Base-by-base conservation (phyloP, 2,797 vertebrate genomes). In the Mormyrus hasselquistii region DNA sequence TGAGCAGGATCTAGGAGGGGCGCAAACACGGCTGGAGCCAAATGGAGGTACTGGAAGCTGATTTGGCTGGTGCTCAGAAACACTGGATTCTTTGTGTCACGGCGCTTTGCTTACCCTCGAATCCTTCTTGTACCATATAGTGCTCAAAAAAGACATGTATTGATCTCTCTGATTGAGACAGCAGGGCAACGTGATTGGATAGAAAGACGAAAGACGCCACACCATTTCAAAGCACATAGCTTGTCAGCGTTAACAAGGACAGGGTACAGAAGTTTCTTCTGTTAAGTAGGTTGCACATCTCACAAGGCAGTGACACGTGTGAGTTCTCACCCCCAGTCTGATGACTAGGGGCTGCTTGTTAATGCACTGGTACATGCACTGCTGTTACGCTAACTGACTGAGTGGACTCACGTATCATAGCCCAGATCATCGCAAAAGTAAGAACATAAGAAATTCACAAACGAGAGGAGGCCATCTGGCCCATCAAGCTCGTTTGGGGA, bases 101-200 rank as follows among this genome's bases (percentile, higher is more conserved):
- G 73, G 16, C 10, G 3, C 10, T 55, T 50, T 59, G 29, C 62
- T 84, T 22, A 25, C 59, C 38, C 41, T 29, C 38, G n/a, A 53
- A 44, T 88, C 62, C 44, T 41, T 25, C 50, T 55, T 44, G 16
- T 85, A 34, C 82, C 41, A 34, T 44, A 9, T 44, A n/a, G 12
- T 38, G 4, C 12, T 29, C 19, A 29, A 91, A 93, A 91, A 93
- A 91, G 92, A 93, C 91, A 92, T 93, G 93, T 92, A 90, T 91
- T 91, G 59, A 93, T 93, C 94, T 93, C 94, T 92, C 92, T 94
- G 94, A 94, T 93, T 93, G 94, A 87, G 90, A 22, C n/a, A 10
- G 38, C 2, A 90, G 19, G 89, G 29, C 55, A 91, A 92, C 92
- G 92, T 91, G 86, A 87, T 89, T 69, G 53, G 91, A 84, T 88